A percentile compares a stretch with the other conserved stretches of the same genome.
These are phyloP conservation scores for Cirrhinus mrigala DNA, from an alignment of 2,797 vertebrate species.

Conservation along the genomic window DNA sequence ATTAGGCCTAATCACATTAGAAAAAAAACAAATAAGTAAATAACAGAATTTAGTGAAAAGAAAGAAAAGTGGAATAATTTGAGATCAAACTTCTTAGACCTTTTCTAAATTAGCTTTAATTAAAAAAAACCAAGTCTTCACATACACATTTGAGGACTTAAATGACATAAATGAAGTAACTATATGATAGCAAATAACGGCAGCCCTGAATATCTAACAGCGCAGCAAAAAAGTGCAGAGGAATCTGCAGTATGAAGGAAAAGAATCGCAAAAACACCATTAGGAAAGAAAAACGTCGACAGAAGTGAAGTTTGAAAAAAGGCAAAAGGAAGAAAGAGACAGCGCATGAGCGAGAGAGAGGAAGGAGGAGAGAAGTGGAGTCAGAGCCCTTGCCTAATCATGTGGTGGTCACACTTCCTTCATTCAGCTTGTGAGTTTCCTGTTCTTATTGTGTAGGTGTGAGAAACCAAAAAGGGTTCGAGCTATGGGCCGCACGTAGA, in stretches of 20 bases:
- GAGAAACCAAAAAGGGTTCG: constrained; percentile 39
- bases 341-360: constrained; percentile 37
- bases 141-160: not conserved
- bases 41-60: no score
- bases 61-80: not conserved
- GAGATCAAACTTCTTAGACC: not conserved
- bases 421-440: constrained; percentile 62
- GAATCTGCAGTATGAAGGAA: constrained; percentile 18
- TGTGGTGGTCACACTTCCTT: constrained; percentile 67
- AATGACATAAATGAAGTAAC: not conserved
- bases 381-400: constrained; percentile 65
- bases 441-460: constrained; percentile 62
- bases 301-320: constrained; percentile 28
- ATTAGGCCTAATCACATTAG: not conserved
- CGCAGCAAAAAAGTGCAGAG: not conserved
- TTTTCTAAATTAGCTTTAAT: not conserved
- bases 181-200: not conserved
- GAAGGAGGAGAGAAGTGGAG: constrained; percentile 51
- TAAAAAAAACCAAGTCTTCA: not conserved
- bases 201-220: not conserved
- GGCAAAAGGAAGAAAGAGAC: constrained; percentile 1
- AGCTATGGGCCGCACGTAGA: not conserved
- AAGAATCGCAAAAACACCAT: not conserved
- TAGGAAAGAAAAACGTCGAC: constrained; percentile 8
- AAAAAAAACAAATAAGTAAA: not conserved